Conservation (phyloP, 2,888 invertebrate genomes). For the Drosophila paramelanica region DNA sequence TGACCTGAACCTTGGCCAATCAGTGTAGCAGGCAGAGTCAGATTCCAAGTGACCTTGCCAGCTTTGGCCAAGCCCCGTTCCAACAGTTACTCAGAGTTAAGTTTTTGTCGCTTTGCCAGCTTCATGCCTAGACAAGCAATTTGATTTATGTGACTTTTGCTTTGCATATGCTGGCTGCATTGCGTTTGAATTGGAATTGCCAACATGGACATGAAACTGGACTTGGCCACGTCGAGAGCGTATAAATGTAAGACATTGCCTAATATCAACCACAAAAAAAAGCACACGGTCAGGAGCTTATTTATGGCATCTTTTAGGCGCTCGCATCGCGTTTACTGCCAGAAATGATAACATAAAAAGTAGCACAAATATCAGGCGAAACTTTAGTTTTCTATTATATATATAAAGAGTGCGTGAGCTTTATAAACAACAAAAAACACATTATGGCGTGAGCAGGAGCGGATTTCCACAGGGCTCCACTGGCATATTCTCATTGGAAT, state of each 20-base stretch:
- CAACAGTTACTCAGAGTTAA: slow-evolving; percentile 66
- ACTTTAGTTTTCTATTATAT: slow-evolving; percentile 48
- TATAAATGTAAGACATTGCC: slow-evolving; percentile 32
- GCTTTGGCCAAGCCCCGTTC: slow-evolving; percentile 36
- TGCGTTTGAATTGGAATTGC: slow-evolving; percentile 19
- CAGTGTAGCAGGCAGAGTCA: background rate
- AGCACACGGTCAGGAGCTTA: slow-evolving; percentile 19
- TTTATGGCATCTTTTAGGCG: slow-evolving; percentile 56
- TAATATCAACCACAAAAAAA: slow-evolving; percentile 1
- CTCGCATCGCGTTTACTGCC: slow-evolving; percentile 10
- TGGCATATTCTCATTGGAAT: no score
- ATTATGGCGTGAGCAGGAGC: slow-evolving; percentile 19
- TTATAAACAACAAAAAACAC: slow-evolving; percentile 47
- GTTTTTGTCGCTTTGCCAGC: slow-evolving; percentile 51
- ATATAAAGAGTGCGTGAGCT: slow-evolving; percentile 45
- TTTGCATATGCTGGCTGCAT: slow-evolving; percentile 59
- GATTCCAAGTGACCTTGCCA: slow-evolving; percentile 4
- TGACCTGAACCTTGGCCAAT: slow-evolving; percentile 41
- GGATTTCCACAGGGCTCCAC: background rate
- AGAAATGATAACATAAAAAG: background rate
- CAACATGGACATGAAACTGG: slow-evolving; percentile 8
- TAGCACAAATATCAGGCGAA: slow-evolving; percentile 13
- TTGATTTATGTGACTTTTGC: slow-evolving; percentile 62
- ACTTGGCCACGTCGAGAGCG: slow-evolving; percentile 40
- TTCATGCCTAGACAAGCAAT: slow-evolving; percentile 5